phyloP scores from a whole-genome alignment of 2,888 invertebrate species.

The Sesia bembeciformis region DNA sequence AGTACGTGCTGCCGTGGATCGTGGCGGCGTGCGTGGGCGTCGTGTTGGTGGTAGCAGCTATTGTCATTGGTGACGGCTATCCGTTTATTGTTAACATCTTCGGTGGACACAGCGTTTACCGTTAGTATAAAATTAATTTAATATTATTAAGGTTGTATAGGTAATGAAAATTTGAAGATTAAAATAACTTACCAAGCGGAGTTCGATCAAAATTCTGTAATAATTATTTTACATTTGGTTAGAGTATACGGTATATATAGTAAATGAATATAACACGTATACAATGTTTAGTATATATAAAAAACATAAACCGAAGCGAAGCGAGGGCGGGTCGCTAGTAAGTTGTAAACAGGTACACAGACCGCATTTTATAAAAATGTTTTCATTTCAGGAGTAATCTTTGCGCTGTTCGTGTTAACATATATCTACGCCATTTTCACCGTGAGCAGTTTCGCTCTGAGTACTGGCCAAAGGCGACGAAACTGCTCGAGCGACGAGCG shows the following conservation, averaged over 20 bases:
- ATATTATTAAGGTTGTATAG: too few relatives aligned
- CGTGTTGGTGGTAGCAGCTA: constrained; percentile 40
- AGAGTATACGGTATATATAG: too few relatives aligned
- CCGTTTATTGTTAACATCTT: constrained; percentile 54
- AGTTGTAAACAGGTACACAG: too few relatives aligned
- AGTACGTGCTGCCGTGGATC: constrained; percentile 64
- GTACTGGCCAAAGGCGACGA: constrained; percentile 40
- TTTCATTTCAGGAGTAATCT: constrained; percentile 46
- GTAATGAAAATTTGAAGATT: too few relatives aligned
- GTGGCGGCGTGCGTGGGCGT: constrained; percentile 53
- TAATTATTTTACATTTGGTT: too few relatives aligned
- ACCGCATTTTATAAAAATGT: background rate
- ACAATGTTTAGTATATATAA: too few relatives aligned
- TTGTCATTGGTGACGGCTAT: constrained; percentile 50
- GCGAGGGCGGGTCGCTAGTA: too few relatives aligned
- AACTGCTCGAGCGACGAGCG: constrained; percentile 34
- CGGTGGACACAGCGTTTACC: constrained; percentile 58
- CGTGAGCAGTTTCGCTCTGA: constrained; percentile 58
- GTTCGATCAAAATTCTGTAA: too few relatives aligned
- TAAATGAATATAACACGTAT: too few relatives aligned
- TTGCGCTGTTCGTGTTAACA: constrained; percentile 49
- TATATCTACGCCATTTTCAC: constrained; percentile 64
- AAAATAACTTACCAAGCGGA: too few relatives aligned
- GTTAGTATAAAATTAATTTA: constrained; percentile 27
- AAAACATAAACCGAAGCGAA: too few relatives aligned